Evolutionary conservation across 2,797 vertebrate genomes (phyloP).

Genomic region (Cuculus canorus): DNA sequence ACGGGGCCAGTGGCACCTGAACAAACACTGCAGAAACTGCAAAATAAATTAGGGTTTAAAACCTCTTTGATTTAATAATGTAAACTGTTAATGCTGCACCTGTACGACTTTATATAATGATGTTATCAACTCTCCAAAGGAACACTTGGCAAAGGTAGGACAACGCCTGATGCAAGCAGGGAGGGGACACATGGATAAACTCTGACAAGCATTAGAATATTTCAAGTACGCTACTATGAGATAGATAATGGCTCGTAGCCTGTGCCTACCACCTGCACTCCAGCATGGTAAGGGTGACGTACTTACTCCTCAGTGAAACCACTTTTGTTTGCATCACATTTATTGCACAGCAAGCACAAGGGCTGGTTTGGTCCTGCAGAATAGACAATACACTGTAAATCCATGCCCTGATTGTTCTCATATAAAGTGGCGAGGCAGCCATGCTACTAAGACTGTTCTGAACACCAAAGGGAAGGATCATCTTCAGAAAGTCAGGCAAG

Average conservation of each 20-base stretch:
- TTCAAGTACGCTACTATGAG: fast-evolving
- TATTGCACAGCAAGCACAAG: background rate
- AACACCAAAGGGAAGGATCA: background rate
- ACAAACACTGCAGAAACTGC: background rate
- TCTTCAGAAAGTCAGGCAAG: background rate
- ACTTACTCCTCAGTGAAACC: background rate
- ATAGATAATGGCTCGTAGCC: background rate
- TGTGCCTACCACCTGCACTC: background rate
- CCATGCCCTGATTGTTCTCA: background rate
- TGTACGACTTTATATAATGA: background rate
- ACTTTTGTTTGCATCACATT: background rate
- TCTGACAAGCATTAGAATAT: background rate
- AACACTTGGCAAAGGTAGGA: background rate
- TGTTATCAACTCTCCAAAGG: background rate
- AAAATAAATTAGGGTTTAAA: constrained; percentile 8
- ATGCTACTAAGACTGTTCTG: background rate
- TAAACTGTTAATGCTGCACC: background rate
- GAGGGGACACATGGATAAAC: background rate
- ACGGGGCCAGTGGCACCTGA: background rate
- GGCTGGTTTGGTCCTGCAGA: background rate
- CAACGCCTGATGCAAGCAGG: background rate
- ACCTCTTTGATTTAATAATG: background rate
- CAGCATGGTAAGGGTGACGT: fast-evolving
- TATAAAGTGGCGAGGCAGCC: background rate
- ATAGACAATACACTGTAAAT: background rate